Base-by-base conservation (phyloP, 2,797 vertebrate genomes). In the Zalophus californianus region DNA sequence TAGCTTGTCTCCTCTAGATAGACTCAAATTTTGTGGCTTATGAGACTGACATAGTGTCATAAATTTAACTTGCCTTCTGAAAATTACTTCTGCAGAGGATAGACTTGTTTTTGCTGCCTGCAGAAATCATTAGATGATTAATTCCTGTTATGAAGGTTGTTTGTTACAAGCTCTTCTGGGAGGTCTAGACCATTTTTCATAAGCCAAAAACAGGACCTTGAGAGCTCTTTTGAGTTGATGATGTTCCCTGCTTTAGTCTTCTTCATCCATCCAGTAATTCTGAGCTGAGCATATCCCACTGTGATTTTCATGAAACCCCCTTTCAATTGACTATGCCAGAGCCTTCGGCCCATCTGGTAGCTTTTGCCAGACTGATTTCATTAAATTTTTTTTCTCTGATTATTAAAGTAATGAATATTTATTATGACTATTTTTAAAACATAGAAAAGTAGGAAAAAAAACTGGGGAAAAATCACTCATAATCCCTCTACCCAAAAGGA, bases 1-100 rank as follows among this genome's bases (percentile, higher is more conserved):
- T 86, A 89, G 96, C 70, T 97, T 98, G 97, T 96, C 93, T 97
- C 91, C 98, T 95, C 96, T 98, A 97, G 92, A 94, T 89, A 97
- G 96, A 97, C 90, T 93, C 95, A 32, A 68, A 92, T 41, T 96
- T 93, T 56, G 52, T 97, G 95, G 79, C 85, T 84, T 97, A 80
- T 90, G 95, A 97, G 97, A 96, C 68, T 80, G 91, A 98, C 27
- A 89, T 78, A 95, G 58, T n/a, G 85, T 96, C 93, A 97, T 97
- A 95, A 96, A 98, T 98, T 98, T 96, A 64, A 90, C 95, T 73
- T 86, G 66, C 86, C 91, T 98, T 97, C 66, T 85, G 80, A 98
- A 90, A 96, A 95, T 97, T 97, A 93, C 72, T 98, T 97, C 90
- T 98, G 72, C 94, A 97, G 91, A 97, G 97, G 84, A 97, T 90